A percentile compares a stretch with the other conserved stretches of the same genome.
Conservation (phyloP, 1,140 invertebrate genomes). For the Psix sp. region DNA sequence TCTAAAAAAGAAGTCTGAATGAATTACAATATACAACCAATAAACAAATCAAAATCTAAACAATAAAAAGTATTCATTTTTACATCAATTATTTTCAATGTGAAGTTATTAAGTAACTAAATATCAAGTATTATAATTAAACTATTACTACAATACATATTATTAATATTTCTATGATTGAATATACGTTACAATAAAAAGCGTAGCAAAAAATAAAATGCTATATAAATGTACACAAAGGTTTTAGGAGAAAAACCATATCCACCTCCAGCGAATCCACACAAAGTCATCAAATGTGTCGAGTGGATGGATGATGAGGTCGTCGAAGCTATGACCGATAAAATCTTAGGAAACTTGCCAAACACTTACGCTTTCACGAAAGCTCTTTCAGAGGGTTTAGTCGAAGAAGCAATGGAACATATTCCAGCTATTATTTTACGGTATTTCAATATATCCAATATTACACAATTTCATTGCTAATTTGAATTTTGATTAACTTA, state of each 20-base stretch:
- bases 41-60: too few species aligned
- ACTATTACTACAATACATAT: too few species aligned
- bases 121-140: too few species aligned
- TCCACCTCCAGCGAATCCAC: slow-evolving; percentile 90
- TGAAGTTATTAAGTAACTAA: too few species aligned
- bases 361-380: slow-evolving; percentile 97
- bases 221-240: slow-evolving; percentile 67
- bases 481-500: too few species aligned
- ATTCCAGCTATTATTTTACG: slow-evolving; percentile 92
- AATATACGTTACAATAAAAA: too few species aligned
- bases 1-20: slow-evolving; percentile 1
- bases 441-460: slow-evolving; percentile 72
- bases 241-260: slow-evolving; percentile 85
- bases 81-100: too few species aligned
- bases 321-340: slow-evolving; percentile 83
- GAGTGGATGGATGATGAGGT: slow-evolving; percentile 92
- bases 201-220: too few species aligned
- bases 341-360: slow-evolving; percentile 88
- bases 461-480: too few species aligned
- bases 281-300: slow-evolving; percentile 91
- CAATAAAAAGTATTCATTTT: too few species aligned
- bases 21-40: not conserved
- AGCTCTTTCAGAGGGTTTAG: slow-evolving; percentile 88
- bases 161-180: too few species aligned
- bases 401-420: slow-evolving; percentile 84